A percentile compares a stretch with the other conserved stretches of the same genome.
phyloP scores from a whole-genome alignment of 2,888 invertebrate species.

The Creontiades dilutus region DNA sequence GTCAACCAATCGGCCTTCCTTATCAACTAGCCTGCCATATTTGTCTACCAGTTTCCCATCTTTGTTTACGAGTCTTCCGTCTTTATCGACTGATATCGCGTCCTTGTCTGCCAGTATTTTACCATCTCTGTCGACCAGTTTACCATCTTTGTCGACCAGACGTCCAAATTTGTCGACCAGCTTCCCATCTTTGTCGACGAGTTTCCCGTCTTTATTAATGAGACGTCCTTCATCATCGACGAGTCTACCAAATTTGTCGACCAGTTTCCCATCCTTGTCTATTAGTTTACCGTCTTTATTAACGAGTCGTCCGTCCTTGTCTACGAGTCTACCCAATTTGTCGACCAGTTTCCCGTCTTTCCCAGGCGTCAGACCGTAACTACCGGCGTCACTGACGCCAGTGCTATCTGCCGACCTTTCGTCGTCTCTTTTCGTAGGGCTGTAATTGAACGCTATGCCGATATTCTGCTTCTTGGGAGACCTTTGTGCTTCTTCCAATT shows the following conservation, averaged over 20 bases:
- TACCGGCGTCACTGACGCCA: background rate
- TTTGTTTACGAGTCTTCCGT: background rate
- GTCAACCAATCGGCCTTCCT: background rate
- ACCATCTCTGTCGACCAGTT: background rate
- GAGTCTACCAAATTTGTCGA: background rate
- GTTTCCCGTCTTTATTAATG: background rate
- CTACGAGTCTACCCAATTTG: too few relatives aligned
- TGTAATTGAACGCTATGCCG: conserved; percentile 67
- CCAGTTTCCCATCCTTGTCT: background rate
- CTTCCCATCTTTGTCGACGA: background rate
- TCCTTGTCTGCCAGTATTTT: background rate
- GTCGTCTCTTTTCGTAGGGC: conserved; percentile 21
- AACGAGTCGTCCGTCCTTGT: background rate
- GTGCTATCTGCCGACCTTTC: background rate
- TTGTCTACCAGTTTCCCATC: background rate
- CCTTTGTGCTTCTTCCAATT: conserved; percentile 64
- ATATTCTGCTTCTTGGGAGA: conserved; percentile 53
- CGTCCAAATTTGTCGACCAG: background rate
- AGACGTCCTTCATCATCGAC: background rate
- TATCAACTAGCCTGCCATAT: background rate
- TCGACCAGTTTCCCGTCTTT: background rate
- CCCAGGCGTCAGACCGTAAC: background rate
- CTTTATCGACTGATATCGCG: background rate
- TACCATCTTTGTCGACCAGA: background rate
- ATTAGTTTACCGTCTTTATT: background rate